phyloP scores from a whole-genome alignment of 2,888 invertebrate genomes.

The Pomacea canaliculata region DNA sequence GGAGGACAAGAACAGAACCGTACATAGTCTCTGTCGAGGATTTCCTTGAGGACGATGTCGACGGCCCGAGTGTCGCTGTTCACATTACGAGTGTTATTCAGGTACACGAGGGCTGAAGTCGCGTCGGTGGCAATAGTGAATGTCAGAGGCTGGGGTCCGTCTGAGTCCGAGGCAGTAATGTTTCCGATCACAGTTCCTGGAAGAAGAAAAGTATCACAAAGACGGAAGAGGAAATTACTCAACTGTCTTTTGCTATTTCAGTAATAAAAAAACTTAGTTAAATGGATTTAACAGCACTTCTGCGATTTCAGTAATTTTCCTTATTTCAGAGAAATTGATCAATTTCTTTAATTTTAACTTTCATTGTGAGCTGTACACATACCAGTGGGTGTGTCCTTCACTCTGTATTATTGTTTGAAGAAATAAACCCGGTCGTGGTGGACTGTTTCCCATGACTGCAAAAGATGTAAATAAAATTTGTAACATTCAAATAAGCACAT shows the following conservation, averaged over 20 bases:
- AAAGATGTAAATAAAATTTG: constrained; percentile 6
- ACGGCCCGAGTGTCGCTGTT: constrained; percentile 43
- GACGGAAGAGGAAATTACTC: not conserved
- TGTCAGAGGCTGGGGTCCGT: constrained; percentile 46
- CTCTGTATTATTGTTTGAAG: constrained; percentile 24
- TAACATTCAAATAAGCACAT: no score
- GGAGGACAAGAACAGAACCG: constrained; percentile 12
- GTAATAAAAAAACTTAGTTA: not conserved
- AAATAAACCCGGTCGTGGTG: constrained; percentile 35
- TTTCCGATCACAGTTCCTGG: constrained; percentile 49
- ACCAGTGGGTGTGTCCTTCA: constrained; percentile 43
- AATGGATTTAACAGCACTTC: no score
- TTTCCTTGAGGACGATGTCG: constrained; percentile 48
- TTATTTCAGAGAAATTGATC: no score
- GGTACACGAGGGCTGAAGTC: constrained; percentile 40
- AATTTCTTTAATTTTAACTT: not conserved
- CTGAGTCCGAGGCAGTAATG: constrained; percentile 50
- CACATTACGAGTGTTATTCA: constrained; percentile 35
- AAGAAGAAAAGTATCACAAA: not conserved
- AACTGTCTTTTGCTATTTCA: not conserved
- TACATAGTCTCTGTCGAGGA: constrained; percentile 56
- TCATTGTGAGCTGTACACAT: constrained; percentile 20
- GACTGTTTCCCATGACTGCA: constrained; percentile 43
- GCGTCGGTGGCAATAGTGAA: constrained; percentile 41
- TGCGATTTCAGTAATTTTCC: no score